phyloP scores from a whole-genome alignment of 64 coral and sea anemone species.

The Platygyra sinensis region DNA sequence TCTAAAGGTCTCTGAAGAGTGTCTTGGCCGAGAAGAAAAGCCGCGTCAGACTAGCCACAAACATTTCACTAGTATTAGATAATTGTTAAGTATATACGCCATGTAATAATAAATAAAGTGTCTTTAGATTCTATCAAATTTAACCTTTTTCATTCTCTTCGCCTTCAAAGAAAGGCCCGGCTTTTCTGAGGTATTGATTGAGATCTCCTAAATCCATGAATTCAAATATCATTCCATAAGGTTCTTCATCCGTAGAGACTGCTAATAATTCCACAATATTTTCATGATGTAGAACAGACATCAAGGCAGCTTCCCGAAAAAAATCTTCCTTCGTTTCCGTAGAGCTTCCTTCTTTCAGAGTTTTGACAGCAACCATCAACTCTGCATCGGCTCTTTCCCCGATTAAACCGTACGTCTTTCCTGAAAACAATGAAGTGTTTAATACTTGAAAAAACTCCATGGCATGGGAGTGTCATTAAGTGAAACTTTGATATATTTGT shows the following conservation, averaged over 20 bases:
- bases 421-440: slow-evolving; percentile 10
- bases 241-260: slow-evolving; percentile 94
- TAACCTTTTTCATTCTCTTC: slow-evolving; percentile 27
- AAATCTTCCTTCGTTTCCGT: slow-evolving; percentile 55
- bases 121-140: background rate
- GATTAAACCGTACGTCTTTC: slow-evolving; percentile 71
- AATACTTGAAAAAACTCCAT: background rate
- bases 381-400: slow-evolving; percentile 52
- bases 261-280: slow-evolving; percentile 90
- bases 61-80: too few species aligned
- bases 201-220: slow-evolving; percentile 94
- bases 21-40: too few species aligned
- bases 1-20: too few species aligned
- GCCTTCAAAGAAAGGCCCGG: slow-evolving; percentile 55
- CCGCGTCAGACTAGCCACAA: too few species aligned
- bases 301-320: slow-evolving; percentile 56
- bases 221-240: slow-evolving; percentile 99
- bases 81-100: too few species aligned
- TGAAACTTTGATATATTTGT: too few species aligned
- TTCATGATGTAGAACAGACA: slow-evolving; percentile 85
- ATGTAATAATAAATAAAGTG: background rate
- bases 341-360: slow-evolving; percentile 80
- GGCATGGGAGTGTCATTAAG: too few species aligned
- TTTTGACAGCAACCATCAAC: slow-evolving; percentile 92
- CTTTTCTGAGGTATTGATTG: slow-evolving; percentile 85